These are phyloP conservation scores for Adineta ricciae DNA, from an alignment of 2,888 invertebrate species.

Conservation along the genomic window DNA sequence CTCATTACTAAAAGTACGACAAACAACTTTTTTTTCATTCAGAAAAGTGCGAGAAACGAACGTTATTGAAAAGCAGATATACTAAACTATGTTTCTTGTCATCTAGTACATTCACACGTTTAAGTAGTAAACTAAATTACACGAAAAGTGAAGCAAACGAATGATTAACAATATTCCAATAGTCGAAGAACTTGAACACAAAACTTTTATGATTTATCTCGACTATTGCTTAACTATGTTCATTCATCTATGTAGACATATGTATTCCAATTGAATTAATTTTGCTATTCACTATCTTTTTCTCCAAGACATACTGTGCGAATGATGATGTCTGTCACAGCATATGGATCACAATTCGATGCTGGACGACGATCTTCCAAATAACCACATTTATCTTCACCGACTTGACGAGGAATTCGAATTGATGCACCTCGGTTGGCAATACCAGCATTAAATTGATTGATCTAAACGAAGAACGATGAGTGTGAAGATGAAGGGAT, in stretches of 20 bases:
- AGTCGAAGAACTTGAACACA: too few relatives aligned
- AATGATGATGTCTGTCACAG: constrained; percentile 43
- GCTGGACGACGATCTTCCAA: constrained; percentile 72
- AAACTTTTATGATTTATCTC: too few relatives aligned
- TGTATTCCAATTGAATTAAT: too few relatives aligned
- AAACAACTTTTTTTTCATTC: too few relatives aligned
- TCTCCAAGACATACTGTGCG: constrained; percentile 38
- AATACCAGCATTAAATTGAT: constrained; percentile 81
- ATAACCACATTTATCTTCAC: constrained; percentile 84
- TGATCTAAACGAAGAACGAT: constrained; percentile 56
- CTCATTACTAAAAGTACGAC: too few relatives aligned
- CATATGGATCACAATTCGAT: constrained; percentile 49
- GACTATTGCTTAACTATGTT: too few relatives aligned
- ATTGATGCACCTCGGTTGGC: constrained; percentile 88
- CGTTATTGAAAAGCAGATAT: neutral
- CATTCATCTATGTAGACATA: too few relatives aligned
- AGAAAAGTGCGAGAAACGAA: neutral
- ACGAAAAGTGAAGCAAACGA: too few relatives aligned
- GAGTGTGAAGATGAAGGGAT: too few relatives aligned
- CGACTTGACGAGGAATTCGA: constrained; percentile 79
- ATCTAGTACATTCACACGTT: neutral
- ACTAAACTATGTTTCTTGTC: neutral
- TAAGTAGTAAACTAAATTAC: too few relatives aligned
- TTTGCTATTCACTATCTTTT: neutral
- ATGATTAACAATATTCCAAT: too few relatives aligned